Evolutionary conservation across 2,113 vertebrate species (phyloP).

Genomic region (Cavia aperea): DNA sequence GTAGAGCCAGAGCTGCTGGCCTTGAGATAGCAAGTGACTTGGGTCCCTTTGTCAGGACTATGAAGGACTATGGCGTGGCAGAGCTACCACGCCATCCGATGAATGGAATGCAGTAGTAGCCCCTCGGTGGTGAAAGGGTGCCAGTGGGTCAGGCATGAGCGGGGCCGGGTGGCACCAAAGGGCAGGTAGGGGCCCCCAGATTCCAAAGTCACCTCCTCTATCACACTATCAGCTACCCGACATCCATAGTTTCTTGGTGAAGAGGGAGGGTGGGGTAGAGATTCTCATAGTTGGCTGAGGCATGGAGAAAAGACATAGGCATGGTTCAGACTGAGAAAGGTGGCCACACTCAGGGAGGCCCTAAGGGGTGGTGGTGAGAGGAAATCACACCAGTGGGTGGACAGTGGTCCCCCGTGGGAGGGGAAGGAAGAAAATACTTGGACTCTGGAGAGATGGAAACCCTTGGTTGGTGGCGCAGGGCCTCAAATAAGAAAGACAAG

Average conservation of each 20-base stretch:
- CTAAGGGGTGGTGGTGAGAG: background rate
- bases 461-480: background rate
- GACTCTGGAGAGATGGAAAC: background rate
- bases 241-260: accelerated
- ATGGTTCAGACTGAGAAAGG: background rate
- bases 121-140: too few species aligned
- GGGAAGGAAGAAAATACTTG: background rate
- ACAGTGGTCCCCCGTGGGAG: background rate
- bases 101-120: background rate
- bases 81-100: background rate
- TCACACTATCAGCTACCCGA: background rate
- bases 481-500: background rate
- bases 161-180: background rate
- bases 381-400: background rate
- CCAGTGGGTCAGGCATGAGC: background rate
- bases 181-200: background rate
- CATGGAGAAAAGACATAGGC: background rate
- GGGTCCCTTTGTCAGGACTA: too few species aligned
- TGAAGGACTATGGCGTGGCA: too few species aligned
- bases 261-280: background rate
- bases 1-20: background rate
- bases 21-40: background rate
- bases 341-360: too few species aligned
- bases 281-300: too few species aligned
- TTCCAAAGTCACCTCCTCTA: background rate